phyloP scores from a whole-genome alignment of 2,113 vertebrate species.

The Entomyzon cyanotis region DNA sequence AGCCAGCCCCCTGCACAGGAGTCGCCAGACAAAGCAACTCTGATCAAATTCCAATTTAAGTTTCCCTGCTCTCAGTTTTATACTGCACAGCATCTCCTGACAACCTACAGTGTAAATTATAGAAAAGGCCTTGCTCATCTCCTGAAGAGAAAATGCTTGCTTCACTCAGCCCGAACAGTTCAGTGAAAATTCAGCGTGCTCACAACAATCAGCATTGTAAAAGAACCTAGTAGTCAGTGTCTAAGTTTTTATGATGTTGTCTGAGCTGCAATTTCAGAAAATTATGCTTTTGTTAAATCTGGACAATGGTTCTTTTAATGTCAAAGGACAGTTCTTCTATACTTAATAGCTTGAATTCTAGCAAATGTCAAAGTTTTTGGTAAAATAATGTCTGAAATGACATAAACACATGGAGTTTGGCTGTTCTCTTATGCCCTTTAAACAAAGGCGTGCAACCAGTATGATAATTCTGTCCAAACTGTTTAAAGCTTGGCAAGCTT shows the following conservation, averaged over 20 bases:
- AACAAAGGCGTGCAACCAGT: background rate
- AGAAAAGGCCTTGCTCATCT: background rate
- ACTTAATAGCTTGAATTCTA: background rate
- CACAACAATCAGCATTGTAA: rapidly evolving
- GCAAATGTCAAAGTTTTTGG: background rate
- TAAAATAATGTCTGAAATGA: background rate
- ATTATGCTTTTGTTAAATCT: background rate
- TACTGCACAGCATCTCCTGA: background rate
- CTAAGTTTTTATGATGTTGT: background rate
- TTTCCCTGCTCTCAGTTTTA: rapidly evolving
- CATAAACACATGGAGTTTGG: background rate
- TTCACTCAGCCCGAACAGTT: background rate
- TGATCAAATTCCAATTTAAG: background rate
- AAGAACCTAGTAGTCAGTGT: background rate
- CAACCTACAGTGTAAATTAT: background rate
- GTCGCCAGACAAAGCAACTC: background rate
- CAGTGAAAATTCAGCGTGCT: background rate
- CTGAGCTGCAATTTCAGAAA: background rate
- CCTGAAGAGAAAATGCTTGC: background rate
- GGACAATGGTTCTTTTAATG: background rate
- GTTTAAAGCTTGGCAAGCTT: background rate
- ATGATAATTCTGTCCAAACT: background rate
- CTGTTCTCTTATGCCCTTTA: background rate
- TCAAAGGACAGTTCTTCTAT: background rate
- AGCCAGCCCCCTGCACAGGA: background rate